phyloP scores from a whole-genome alignment of 2,888 invertebrate species.

The Tanytarsus gracilentus region DNA sequence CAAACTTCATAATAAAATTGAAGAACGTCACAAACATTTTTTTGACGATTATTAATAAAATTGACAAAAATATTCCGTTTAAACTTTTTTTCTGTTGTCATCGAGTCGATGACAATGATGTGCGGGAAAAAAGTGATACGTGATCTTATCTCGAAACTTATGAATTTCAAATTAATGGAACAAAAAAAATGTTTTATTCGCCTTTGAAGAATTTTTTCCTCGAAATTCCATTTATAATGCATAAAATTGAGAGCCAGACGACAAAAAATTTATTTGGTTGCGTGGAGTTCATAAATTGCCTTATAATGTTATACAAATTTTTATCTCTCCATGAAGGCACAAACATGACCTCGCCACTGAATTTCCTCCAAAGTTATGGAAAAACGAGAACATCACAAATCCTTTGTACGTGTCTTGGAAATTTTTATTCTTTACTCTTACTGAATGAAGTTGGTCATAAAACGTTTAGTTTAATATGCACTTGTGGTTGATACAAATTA shows the following conservation, averaged over 20 bases:
- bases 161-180: neutral
- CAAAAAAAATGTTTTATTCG: too few species aligned
- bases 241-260: too few species aligned
- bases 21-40: neutral
- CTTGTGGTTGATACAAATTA: too few species aligned
- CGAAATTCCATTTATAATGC: too few species aligned
- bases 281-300: too few species aligned
- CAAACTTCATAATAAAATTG: neutral
- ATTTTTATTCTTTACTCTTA: neutral
- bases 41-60: slow-evolving; percentile 14
- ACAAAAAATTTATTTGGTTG: too few species aligned
- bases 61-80: neutral
- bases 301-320: slow-evolving; percentile 15
- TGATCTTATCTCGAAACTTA: slow-evolving; percentile 22
- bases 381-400: slow-evolving; percentile 22
- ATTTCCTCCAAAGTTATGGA: neutral
- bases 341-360: slow-evolving; percentile 26
- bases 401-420: slow-evolving; percentile 25
- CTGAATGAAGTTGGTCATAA: too few species aligned
- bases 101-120: too few species aligned
- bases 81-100: neutral
- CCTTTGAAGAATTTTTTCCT: too few species aligned
- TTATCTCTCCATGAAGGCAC: slow-evolving; percentile 3
- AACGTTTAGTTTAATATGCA: too few species aligned
- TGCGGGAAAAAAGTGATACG: slow-evolving; percentile 20